Evolutionary conservation across 2,113 vertebrate genomes (phyloP).

Genomic region (Spheniscus mendiculus): DNA sequence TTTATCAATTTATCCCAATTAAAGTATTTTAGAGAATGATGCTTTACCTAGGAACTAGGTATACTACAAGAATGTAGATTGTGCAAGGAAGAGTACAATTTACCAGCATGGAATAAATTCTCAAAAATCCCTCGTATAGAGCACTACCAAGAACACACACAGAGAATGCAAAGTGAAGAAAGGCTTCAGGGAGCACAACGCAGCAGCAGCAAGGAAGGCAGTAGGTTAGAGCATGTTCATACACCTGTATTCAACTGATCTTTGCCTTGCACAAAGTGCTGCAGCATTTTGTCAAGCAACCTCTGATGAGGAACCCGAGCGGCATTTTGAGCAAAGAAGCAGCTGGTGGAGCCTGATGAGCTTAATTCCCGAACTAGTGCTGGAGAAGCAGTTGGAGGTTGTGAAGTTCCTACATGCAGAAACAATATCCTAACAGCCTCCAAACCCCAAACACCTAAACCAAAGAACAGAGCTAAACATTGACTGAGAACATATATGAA

Average conservation of each 20-base stretch:
- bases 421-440: background rate
- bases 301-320: background rate
- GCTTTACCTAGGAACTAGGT: background rate
- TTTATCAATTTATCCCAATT: background rate
- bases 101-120: background rate
- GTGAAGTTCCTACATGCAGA: background rate
- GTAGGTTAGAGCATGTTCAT: background rate
- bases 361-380: background rate
- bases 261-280: background rate
- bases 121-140: background rate
- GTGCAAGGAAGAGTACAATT: background rate
- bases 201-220: background rate
- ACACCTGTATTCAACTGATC: background rate
- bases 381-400: background rate
- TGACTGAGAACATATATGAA: background rate
- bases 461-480: background rate
- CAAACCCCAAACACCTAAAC: background rate
- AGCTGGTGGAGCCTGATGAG: background rate
- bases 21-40: background rate
- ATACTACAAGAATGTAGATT: no score
- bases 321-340: background rate
- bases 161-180: background rate
- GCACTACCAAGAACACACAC: background rate
- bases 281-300: background rate
- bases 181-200: background rate